Base-by-base conservation (phyloP, 2,888 invertebrate genomes). In the Corythucha ciliata region DNA sequence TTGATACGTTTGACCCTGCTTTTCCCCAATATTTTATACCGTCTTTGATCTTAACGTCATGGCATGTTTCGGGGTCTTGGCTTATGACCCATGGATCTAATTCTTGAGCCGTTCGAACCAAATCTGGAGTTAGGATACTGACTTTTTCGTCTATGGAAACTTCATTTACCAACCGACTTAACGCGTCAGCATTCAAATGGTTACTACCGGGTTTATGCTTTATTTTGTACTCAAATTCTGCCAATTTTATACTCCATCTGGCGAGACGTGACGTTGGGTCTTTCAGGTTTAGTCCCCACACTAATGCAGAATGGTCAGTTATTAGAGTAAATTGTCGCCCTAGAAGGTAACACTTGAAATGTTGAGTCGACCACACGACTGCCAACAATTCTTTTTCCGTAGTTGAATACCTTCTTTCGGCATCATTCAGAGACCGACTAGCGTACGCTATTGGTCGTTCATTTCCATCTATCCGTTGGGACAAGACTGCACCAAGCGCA, bases 281-380 rank as follows among this genome's bases (percentile, higher is more conserved):
- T 7, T 62, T 58, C 5, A 60, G 25, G n/a, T 44, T 57, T 18
- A 53, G 54, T 2, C 61, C 29, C 63, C 60, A 63, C 1, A 48
- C 22, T 0, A 63, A 42, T 21, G 57, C 59, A n/a, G 49, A 25
- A 14, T 63, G 58, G 25, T 63, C 61, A 0, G 61, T 64, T 0
- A 63, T 54, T 0, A 63, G 61, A 2, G 40, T 59, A 34, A 64
- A 64, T 1, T 48, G 42, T 5, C 51, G 44, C 0, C 61, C 63
- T 33, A 62, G 59, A 0, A 62, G 6, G 40, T 63, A 63, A 1
- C 52, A 45, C 14, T 61, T 33, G 32, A 56, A 60, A 24, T 58
- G 54, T 1, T 48, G 44, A 6, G 61, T 53, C 1, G 56, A 51
- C 57, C 57, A 61, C 0, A 60, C 14, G 0, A 62, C 57, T 0